phyloP scores from a whole-genome alignment of 2,888 invertebrate genomes.

The Trimorus sp. region DNA sequence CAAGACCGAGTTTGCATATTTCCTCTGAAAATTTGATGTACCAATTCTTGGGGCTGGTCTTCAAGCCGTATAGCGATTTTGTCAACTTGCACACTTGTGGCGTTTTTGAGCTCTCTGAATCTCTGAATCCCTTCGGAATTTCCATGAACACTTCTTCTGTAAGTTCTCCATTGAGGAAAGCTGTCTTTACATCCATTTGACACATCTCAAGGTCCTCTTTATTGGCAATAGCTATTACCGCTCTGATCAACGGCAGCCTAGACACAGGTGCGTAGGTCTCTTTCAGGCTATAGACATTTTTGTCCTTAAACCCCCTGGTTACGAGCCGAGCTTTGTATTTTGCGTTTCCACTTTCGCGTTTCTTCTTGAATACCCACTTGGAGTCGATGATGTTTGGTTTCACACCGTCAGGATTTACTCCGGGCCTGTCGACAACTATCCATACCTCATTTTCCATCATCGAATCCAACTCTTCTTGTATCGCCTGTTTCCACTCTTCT shows the following conservation, averaged over 20 bases:
- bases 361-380: conserved; percentile 66
- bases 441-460: conserved; percentile 63
- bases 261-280: conserved; percentile 65
- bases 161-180: conserved; percentile 60
- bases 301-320: conserved; percentile 59
- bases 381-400: background rate
- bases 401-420: conserved; percentile 24
- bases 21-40: conserved; percentile 63
- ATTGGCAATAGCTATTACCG: conserved; percentile 31
- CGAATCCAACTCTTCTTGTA: conserved; percentile 43
- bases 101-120: too few species aligned
- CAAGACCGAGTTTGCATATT: conserved; percentile 52
- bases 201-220: conserved; percentile 41
- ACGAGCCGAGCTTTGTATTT: conserved; percentile 65
- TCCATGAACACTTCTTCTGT: conserved; percentile 58
- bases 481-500: conserved; percentile 48
- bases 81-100: conserved; percentile 17
- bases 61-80: conserved; percentile 23
- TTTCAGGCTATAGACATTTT: conserved; percentile 39
- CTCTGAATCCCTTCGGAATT: conserved; percentile 49
- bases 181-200: conserved; percentile 66
- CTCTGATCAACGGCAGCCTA: conserved; percentile 57
- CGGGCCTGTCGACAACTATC: conserved; percentile 46
- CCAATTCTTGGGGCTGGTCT: conserved; percentile 42
- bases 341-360: conserved; percentile 44